Conservation (phyloP, 2,888 invertebrate species). For the Argyresthia albistria region DNA sequence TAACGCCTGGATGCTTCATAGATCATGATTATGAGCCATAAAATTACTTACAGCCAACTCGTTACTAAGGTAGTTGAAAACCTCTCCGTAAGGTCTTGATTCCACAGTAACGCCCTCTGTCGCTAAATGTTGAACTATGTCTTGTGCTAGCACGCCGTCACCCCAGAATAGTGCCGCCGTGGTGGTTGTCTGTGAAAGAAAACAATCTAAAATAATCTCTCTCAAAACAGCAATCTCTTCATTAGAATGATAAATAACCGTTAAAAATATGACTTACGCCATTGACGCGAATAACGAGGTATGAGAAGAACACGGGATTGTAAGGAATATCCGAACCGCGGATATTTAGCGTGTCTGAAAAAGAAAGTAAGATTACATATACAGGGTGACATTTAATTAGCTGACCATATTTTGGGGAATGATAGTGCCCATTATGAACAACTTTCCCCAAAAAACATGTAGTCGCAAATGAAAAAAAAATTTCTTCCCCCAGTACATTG, state of each 20-base stretch:
- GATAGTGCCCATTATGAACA: too few species aligned
- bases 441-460: too few species aligned
- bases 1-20: too few species aligned
- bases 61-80: conserved; percentile 64
- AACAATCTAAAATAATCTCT: too few species aligned
- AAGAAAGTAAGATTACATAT: too few species aligned
- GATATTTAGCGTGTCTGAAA: conserved; percentile 86
- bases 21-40: not conserved
- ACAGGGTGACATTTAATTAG: too few species aligned
- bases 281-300: conserved; percentile 74
- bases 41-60: conserved; percentile 35
- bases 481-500: too few species aligned
- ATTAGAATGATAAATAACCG: too few species aligned
- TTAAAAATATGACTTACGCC: conserved; percentile 48
- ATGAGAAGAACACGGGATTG: conserved; percentile 92
- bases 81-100: conserved; percentile 71
- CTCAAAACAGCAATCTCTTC: too few species aligned
- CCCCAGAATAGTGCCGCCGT: conserved; percentile 78
- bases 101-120: conserved; percentile 66
- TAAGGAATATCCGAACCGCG: conserved; percentile 93
- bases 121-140: conserved; percentile 73
- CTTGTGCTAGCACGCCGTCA: conserved; percentile 59
- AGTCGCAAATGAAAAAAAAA: too few species aligned
- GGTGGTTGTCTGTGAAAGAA: conserved; percentile 33
- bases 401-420: too few species aligned